phyloP scores from a whole-genome alignment of 2,797 vertebrate species.

The Orestias chungarensis region DNA sequence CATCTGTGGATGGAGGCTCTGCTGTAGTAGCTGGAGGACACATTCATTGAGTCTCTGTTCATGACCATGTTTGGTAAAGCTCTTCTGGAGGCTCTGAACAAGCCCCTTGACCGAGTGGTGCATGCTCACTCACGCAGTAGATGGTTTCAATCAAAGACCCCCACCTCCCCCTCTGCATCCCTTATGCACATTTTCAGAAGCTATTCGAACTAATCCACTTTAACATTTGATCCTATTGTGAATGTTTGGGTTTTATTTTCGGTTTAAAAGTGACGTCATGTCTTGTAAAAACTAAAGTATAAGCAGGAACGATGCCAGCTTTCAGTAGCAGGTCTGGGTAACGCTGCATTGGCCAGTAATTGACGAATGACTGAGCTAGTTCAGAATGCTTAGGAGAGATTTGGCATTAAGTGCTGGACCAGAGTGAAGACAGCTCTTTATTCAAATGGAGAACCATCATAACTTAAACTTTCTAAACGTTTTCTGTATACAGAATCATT shows the following conservation, averaged over 20 bases:
- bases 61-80: constrained; percentile 88
- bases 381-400: background rate
- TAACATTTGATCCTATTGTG: constrained; percentile 28
- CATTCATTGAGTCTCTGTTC: constrained; percentile 72
- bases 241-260: constrained; percentile 5
- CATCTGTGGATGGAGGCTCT: constrained; percentile 5
- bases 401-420: background rate
- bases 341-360: constrained; percentile 4
- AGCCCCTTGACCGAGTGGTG: constrained; percentile 68
- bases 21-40: constrained; percentile 56
- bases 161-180: constrained; percentile 1
- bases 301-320: constrained; percentile 6
- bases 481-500: too few species aligned
- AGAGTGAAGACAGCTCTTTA: too few species aligned
- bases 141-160: constrained; percentile 76
- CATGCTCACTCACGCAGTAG: constrained; percentile 42
- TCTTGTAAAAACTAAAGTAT: constrained; percentile 3
- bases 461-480: too few species aligned
- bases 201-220: constrained; percentile 23
- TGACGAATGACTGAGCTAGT: constrained; percentile 4
- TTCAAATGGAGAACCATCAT: too few species aligned
- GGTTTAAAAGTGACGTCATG: constrained; percentile 13
- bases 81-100: constrained; percentile 68
- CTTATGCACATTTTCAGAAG: constrained; percentile 30
- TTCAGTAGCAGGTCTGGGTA: constrained; percentile 26